Evolutionary conservation across 2,113 vertebrate species (phyloP), one percentile per base, ranked within the genome.

Genomic region (Balaeniceps rex): DNA sequence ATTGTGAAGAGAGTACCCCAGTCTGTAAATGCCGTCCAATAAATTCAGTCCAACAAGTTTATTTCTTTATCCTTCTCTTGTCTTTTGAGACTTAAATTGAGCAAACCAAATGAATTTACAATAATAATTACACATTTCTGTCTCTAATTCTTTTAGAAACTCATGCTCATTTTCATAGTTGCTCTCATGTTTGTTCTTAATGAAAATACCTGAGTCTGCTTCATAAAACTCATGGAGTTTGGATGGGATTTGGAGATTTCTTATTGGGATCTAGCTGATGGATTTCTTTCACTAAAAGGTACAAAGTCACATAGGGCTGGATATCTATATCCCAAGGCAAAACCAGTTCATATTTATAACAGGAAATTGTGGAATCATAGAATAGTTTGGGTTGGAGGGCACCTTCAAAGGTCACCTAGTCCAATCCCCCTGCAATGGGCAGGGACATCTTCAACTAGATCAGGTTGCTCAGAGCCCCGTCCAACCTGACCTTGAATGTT

Each of bases 111-210:
- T 82, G 42, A 72, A 84, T 74, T 92, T 77, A 52, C 17, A 83
- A 33, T 65, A 86, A 44, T 44, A 88, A 95, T 51, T 88, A 90
- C 23, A 78, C 46, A 80, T 72, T 83, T 91, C 22, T 81, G 23
- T 74, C 42, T 94, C 63, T 85, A 78, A 84, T 69, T 65, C 13
- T 91, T 87, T 61, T 90, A 95, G 63, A 97, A 95, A 91, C 14
- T n/a, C 69, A 16, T 42, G 17, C 10, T 74, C 21, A 31, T 86
- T 91, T 94, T 88, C 55, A 57, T 60, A 88, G 88, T 81, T 87
- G 9, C 25, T 69, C 16, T 78, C 40, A 66, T 51, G 40, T 78
- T 92, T 47, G 19, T 44, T 88, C 51, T 51, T 79, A 66, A 72
- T 11, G 3, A 72, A 74, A 86, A 83, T 52, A 71, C 21, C 46